Conservation (phyloP, 2,113 vertebrate genomes). For the Chloropsis hardwickii region DNA sequence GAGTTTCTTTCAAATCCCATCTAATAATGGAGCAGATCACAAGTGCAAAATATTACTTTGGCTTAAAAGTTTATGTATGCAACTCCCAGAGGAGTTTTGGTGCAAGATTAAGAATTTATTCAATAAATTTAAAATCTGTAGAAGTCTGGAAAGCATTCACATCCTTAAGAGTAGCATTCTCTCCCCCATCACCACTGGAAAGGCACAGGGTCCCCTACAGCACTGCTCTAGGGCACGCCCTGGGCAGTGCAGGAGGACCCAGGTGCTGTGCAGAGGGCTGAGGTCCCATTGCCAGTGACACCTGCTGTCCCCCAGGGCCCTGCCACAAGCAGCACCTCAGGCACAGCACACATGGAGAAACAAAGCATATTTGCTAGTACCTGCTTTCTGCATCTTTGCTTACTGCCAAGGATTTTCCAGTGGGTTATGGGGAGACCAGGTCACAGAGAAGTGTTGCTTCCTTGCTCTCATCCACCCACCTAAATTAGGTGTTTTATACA, state of each 20-base stretch:
- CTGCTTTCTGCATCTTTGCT: background rate
- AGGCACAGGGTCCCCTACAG: background rate
- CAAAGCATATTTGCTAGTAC: background rate
- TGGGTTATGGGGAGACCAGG: rapidly evolving
- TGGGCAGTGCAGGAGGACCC: background rate
- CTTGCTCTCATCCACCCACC: background rate
- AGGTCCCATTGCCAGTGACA: background rate
- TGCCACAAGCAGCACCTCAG: background rate
- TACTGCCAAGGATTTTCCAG: background rate
- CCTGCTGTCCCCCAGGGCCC: background rate
- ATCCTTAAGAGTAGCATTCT: background rate
- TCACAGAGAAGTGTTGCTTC: background rate
- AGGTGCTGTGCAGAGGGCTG: background rate
- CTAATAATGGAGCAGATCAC: background rate
- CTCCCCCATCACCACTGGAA: background rate
- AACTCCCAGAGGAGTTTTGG: background rate
- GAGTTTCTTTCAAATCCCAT: background rate
- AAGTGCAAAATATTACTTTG: background rate
- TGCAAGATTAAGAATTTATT: background rate
- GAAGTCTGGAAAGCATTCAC: background rate
- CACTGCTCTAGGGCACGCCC: rapidly evolving
- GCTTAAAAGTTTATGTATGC: background rate
- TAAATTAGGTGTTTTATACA: slow-evolving; percentile 13
- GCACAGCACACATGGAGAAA: background rate
- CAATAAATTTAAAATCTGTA: background rate